A percentile compares a stretch with the other conserved stretches of the same genome.
Evolutionary conservation across 2,113 vertebrate genomes (phyloP).

Genomic region (Lasiurus cinereus): DNA sequence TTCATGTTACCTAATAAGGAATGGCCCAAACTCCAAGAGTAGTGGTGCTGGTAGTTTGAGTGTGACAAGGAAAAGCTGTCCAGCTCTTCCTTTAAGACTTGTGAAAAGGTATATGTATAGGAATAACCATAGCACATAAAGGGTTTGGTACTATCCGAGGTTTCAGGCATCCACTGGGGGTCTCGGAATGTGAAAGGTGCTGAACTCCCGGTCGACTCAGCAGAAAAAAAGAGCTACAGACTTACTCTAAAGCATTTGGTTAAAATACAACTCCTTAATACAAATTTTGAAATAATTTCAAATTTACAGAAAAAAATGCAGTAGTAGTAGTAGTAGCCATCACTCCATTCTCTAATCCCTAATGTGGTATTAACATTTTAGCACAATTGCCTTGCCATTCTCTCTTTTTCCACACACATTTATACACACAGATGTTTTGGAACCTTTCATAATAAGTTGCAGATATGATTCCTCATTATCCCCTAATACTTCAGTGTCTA

Average conservation of each 20-base stretch:
- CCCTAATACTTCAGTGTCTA: not conserved
- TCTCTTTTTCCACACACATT: not conserved
- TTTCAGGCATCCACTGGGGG: not conserved
- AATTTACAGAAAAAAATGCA: not conserved
- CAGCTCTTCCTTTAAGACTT: not conserved
- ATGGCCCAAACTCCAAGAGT: not conserved
- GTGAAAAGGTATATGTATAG: not conserved
- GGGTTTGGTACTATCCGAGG: not conserved
- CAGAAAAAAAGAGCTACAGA: not conserved
- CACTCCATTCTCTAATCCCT: not conserved
- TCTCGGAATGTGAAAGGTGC: not conserved
- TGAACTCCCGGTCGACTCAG: not conserved
- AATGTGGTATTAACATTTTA: not conserved
- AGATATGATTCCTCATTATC: not conserved
- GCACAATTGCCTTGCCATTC: not conserved
- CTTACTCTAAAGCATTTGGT: not conserved
- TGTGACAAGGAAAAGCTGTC: not conserved
- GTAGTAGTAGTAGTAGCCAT: not conserved
- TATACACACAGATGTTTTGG: not conserved
- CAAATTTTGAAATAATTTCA: not conserved
- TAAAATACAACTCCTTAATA: conserved; percentile 36
- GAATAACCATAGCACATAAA: not conserved
- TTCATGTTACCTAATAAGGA: not conserved
- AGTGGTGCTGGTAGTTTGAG: not conserved
- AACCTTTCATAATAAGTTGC: not conserved